phyloP scores from a whole-genome alignment of 1,140 invertebrate species.

The Tetragonula clypearis region DNA sequence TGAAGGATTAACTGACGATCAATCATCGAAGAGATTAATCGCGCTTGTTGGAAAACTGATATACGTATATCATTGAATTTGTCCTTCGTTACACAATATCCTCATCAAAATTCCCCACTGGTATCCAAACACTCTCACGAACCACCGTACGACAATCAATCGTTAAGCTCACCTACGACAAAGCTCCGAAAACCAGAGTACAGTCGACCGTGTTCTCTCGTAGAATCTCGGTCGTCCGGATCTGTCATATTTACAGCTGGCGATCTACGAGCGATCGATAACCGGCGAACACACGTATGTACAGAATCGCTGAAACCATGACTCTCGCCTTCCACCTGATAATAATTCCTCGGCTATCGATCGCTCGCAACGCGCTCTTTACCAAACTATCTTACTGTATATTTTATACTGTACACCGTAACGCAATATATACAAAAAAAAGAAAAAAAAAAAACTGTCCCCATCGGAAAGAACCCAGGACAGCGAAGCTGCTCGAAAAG shows the following conservation, averaged over 20 bases:
- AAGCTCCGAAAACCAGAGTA: constrained; percentile 4
- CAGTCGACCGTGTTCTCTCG: not conserved
- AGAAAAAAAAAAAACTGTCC: constrained; percentile 8
- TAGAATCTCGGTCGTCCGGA: constrained; percentile 31
- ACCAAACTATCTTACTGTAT: not conserved
- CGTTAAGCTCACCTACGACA: not conserved
- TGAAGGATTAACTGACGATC: no score
- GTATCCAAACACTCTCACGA: not conserved
- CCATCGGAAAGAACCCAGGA: not conserved
- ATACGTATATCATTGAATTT: no score
- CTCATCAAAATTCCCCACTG: not conserved
- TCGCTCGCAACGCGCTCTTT: not conserved
- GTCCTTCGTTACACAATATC: not conserved
- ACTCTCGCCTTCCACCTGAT: not conserved
- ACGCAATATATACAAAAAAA: constrained; percentile 48
- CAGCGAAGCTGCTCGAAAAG: constrained; percentile 1
- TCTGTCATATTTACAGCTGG: constrained; percentile 28
- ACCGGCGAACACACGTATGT: not conserved
- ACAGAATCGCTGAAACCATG: no score
- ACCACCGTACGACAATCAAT: not conserved
- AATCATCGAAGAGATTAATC: no score
- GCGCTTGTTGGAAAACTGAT: no score
- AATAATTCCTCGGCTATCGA: not conserved
- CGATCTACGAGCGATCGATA: constrained; percentile 22
- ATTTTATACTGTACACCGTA: constrained; percentile 37